Base-by-base conservation (phyloP, 1,140 invertebrate species). In the Solenopsis fugax region DNA sequence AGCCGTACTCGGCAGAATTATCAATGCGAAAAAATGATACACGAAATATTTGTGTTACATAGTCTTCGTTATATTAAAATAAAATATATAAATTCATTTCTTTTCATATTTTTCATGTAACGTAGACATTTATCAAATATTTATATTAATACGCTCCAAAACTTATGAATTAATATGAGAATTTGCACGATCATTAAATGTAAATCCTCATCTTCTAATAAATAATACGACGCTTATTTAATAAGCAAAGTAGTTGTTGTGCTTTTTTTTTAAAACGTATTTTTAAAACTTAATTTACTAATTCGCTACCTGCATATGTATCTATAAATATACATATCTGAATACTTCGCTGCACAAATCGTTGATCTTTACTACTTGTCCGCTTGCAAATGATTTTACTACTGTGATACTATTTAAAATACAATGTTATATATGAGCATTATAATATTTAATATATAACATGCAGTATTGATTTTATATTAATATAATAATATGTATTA, bases 301-400 rank as follows among this genome's bases (percentile, higher is more conserved):
- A 41, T 77, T 60, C 62, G 60, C 9, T n/a, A 45, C 5, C 41
- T 65, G 9, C n/a, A 41, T 13, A 45, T 12, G n/a, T 6, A 67
- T 41, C 16, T 45, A 67, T 16, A 12, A 45, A 34, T 29, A 34
- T 29, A 41, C 7, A 5, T 21, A 56, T 56, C 24, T 78, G 4
- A 4, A 41, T 41, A 41, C 4, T 41, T 5, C 41, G 41, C 12
- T 4, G 34, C 24, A 21, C n/a, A 34, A 48, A 69, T 29, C n/a
- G 29, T 13, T 7, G 24, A 48, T 24, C 12, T 78, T 9, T 65
- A 78, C 41, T 65, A 65, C 41, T 78, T 78, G 76, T 65, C 41
- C 16, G 18, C 18, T 18, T 16, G 12, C 1, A 1, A 77, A 29
- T 45, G 5, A 48, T 45, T 77, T 64, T 64, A 64, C 9, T 77